phyloP scores from a whole-genome alignment of 2,888 invertebrate genomes.

The Pomacea canaliculata region DNA sequence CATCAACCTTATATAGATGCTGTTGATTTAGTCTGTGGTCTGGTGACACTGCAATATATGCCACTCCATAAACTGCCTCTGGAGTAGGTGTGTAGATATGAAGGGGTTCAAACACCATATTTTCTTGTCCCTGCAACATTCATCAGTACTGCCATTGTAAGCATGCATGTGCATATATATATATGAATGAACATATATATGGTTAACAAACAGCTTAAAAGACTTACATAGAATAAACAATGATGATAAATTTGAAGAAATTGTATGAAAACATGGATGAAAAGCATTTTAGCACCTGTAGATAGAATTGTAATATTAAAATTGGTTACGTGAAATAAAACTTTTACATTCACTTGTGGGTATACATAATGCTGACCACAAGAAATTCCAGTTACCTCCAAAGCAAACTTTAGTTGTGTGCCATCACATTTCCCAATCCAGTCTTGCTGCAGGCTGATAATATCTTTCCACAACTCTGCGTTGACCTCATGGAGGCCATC shows the following conservation, averaged over 20 bases:
- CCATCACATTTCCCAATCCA: conserved; percentile 71
- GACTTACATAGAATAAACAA: too few species aligned
- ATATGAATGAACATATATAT: too few species aligned
- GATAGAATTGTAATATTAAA: too few species aligned
- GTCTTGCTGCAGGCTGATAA: conserved; percentile 65
- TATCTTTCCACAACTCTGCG: conserved; percentile 64
- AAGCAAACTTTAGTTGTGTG: conserved; percentile 9
- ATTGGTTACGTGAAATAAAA: too few species aligned
- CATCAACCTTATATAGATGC: conserved; percentile 38
- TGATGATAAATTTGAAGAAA: too few species aligned
- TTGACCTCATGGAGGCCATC: conserved; percentile 67
- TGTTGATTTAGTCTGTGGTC: conserved; percentile 51
- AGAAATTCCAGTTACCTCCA: neutral
- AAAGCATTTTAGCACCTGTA: too few species aligned
- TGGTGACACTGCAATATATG: conserved; percentile 58
- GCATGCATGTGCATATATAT: neutral
- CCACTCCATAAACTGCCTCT: conserved; percentile 58
- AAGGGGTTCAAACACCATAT: conserved; percentile 38
- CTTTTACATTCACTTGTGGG: too few species aligned
- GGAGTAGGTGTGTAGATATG: conserved; percentile 61
- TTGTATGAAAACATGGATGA: too few species aligned
- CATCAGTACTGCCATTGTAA: conserved; percentile 1
- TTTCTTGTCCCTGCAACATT: conserved; percentile 15
- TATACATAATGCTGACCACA: too few species aligned
- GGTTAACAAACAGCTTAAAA: too few species aligned